phyloP scores from a whole-genome alignment of 2,797 vertebrate genomes.

The Gymnocypris eckloni region DNA sequence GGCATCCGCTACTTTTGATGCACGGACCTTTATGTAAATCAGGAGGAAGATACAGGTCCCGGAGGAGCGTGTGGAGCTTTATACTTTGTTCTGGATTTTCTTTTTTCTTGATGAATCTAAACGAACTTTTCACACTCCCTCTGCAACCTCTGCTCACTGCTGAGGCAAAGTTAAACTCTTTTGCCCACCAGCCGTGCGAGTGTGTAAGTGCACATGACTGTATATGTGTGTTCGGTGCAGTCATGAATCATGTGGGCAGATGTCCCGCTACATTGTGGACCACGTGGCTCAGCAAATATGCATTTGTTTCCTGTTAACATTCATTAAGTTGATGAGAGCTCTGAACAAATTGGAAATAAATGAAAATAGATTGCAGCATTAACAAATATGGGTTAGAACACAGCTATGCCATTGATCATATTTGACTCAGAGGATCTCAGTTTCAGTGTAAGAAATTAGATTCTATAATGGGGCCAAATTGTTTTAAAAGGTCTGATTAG shows the following conservation, averaged over 20 bases:
- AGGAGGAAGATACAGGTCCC: constrained; percentile 85
- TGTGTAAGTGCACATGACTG: constrained; percentile 7
- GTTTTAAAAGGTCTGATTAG: constrained; percentile 9
- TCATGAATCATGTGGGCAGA: constrained; percentile 26
- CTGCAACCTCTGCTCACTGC: constrained; percentile 80
- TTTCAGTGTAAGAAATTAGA: constrained; percentile 18
- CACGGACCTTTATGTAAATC: constrained; percentile 94
- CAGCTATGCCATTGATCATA: constrained; percentile 31
- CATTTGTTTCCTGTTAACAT: constrained; percentile 51
- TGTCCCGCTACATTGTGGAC: constrained; percentile 1
- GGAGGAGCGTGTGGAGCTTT: constrained; percentile 83
- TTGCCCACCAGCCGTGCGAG: constrained; percentile 48
- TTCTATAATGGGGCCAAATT: neutral
- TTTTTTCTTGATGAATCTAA: constrained; percentile 83
- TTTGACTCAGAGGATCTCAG: neutral
- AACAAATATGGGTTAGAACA: constrained; percentile 25
- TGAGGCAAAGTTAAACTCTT: constrained; percentile 76
- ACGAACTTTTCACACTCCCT: constrained; percentile 95
- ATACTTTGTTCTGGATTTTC: constrained; percentile 79
- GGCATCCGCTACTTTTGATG: constrained; percentile 92
- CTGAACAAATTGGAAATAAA: constrained; percentile 48
- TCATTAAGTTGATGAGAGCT: constrained; percentile 45
- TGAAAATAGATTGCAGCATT: constrained; percentile 49
- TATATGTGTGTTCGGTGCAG: neutral
- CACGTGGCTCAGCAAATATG: neutral